Evolutionary conservation across 2,888 invertebrate genomes (phyloP).

Genomic region (Xanthia icteritia): DNA sequence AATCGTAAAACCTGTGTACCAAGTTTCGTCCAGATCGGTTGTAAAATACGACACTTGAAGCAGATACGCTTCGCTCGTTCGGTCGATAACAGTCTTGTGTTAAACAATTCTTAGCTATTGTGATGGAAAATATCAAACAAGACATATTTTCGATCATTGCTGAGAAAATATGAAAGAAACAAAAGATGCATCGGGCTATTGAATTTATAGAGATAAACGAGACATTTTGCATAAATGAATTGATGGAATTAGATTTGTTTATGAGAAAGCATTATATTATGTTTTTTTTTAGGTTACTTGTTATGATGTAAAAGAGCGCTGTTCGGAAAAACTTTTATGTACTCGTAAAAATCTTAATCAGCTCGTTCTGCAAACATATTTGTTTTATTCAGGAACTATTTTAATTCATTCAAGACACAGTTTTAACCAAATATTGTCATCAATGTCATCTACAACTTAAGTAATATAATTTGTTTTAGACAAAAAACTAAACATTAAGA

Average conservation of each 20-base stretch:
- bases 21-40: too few species aligned
- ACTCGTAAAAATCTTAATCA: too few species aligned
- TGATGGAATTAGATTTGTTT: neutral
- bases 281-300: too few species aligned
- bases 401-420: neutral
- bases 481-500: constrained; percentile 23
- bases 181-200: neutral
- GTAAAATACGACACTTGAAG: too few species aligned
- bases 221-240: neutral
- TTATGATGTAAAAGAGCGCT: neutral
- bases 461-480: constrained; percentile 5
- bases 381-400: neutral
- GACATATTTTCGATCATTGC: neutral
- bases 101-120: neutral
- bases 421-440: constrained; percentile 6
- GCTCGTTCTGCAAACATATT: neutral
- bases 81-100: neutral
- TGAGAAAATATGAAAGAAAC: neutral
- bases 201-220: neutral
- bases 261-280: too few species aligned
- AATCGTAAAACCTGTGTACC: too few species aligned
- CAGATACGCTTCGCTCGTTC: too few species aligned
- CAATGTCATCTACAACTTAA: constrained; percentile 20
- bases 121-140: neutral
- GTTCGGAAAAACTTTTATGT: too few species aligned